Evolutionary conservation across 2,888 invertebrate genomes (phyloP), one percentile per base, ranked within the genome.

Genomic region (Urechis unicinctus): DNA sequence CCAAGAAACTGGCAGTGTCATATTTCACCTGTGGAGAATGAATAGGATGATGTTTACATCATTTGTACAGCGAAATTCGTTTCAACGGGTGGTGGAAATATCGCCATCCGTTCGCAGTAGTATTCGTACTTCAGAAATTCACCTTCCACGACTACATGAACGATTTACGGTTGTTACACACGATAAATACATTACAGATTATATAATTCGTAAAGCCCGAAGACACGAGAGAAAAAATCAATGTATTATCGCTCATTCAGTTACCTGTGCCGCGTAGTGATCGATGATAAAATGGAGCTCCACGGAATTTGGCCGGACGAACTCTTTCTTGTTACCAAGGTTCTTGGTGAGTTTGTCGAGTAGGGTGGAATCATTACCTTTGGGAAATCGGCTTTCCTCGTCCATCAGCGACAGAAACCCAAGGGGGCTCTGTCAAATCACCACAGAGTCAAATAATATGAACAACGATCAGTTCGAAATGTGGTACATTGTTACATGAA

Each of bases 11-110:
- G 17, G 36, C 9, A 17, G 36, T 56, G 41, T 55, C 88, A 75
- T 95, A 95, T 3, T 85, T 85, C 13, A 89, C 88, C 66, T 74
- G 60, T 21, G 28, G 26, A n/a, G 22, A 42, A 17, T 29, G 13
- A 47, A 17, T 3, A 42, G 28, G 26, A 17, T 41, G 25, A 31
- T 21, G 42, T 29, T 29, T 3, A 28, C 17, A 2, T n/a, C 6
- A 21, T 22, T 29, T 13, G 22, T n/a, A 2, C 22, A 5, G 30
- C 6, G 17, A 21, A n/a, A 13, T 3, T n/a, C 41, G 2, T 25
- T 3, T 2, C 4, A n/a, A 17, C 13, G 3, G 41, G 41, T 50
- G 50, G 17, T 31, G 50, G 3, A 36, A 25, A 30, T 45, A 28
- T 2, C 17, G 3, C 44, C 1, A 6, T 26, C 46, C n/a, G 13